Base-by-base conservation (phyloP, 2,113 vertebrate genomes). In the Mellivora capensis region DNA sequence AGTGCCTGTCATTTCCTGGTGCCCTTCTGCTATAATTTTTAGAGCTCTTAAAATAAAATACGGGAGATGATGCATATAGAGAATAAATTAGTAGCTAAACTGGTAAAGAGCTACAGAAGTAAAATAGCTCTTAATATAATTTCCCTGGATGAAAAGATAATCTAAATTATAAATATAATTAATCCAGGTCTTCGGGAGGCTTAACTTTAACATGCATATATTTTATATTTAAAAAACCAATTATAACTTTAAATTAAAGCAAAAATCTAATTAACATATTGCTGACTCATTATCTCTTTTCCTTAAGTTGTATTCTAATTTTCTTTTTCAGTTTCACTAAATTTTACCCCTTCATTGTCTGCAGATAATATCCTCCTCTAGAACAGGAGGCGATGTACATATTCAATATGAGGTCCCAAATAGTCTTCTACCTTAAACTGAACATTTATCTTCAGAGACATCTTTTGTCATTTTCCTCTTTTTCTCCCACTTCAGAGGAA, bases 111-210 rank as follows among this genome's bases (percentile, higher is more conserved):
- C 13, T 88, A 18, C 15, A 69, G 27, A 85, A 74, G 49, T 85
- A 59, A 85, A 84, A 67, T 25, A 62, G 8, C 72, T 47, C 81
- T 82, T 96, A 82, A 86, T 90, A 86, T 21, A 61, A 88, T 39
- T 54, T 82, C 23, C 44, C 34, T 83, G 29, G 31, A 83, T 93
- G 67, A 71, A 93, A 4, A 84, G 34, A 74, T 69, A 39, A 81
- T 82, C 39, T 90, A 97, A 49, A 47, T 81, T 71, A 88, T 57
- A 89, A 89, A 92, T 59, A 81, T n/a, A 90, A 71, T 71, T 37
- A 84, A 79, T 71, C 14, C 4, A 62, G 52, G 42, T 86, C 29
- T 72, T 47, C 13, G 23, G n/a, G 34, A 91, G 15, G 34, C 27
- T 59, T 93, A 90, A 18, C 9, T 82, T 93, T 94, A 93, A 54